Conservation (phyloP, 2,113 vertebrate genomes). For the Eidolon helvum region DNA sequence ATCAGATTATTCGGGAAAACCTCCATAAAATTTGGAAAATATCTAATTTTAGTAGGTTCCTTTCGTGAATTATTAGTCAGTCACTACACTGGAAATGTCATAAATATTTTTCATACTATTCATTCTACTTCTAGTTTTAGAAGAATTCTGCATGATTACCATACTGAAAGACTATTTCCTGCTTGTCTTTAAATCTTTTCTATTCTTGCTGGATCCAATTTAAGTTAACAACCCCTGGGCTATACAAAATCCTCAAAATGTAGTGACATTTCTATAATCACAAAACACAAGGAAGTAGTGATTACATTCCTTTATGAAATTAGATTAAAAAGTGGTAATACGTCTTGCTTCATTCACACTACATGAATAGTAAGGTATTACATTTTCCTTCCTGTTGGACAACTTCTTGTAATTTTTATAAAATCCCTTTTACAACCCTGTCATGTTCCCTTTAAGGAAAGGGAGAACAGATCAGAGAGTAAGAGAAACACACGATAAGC, state of each 20-base stretch:
- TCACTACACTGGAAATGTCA: constrained; percentile 26
- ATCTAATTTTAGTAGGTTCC: constrained; percentile 34
- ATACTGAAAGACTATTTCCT: constrained; percentile 39
- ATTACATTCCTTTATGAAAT: constrained; percentile 31
- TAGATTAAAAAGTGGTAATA: background rate
- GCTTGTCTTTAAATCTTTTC: constrained; percentile 60
- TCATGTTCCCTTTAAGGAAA: constrained; percentile 41
- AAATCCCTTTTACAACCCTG: constrained; percentile 17
- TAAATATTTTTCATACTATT: constrained; percentile 29
- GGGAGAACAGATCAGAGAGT: background rate
- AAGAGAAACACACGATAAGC: constrained; percentile 12
- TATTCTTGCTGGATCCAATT: constrained; percentile 54
- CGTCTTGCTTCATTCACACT: background rate
- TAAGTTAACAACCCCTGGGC: constrained; percentile 40
- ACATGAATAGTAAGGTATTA: background rate
- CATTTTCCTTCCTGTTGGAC: background rate
- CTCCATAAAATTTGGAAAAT: constrained; percentile 22
- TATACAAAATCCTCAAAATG: constrained; percentile 58
- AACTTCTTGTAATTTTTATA: background rate
- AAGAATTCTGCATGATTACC: constrained; percentile 58
- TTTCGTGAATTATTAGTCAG: constrained; percentile 46
- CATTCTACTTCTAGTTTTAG: background rate
- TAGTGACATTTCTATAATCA: constrained; percentile 44
- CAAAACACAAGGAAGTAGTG: background rate
- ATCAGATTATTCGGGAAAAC: constrained; percentile 23